phyloP scores from a whole-genome alignment of 2,113 vertebrate species.

The Limanda limanda region DNA sequence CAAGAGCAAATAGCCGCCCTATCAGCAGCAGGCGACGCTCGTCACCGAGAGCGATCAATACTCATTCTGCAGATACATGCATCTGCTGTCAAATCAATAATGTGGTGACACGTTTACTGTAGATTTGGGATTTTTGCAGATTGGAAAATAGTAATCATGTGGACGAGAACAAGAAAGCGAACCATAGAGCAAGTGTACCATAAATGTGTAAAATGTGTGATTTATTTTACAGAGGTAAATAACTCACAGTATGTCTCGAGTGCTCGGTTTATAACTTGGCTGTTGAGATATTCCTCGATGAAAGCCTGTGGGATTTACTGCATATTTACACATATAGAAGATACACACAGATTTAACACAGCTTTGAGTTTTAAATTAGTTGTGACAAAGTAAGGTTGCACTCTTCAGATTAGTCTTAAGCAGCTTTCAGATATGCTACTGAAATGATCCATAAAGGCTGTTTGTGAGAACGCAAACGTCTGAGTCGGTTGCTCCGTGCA shows the following conservation, averaged over 20 bases:
- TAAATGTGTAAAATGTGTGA: background rate
- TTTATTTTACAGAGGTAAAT: background rate
- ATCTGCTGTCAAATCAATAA: constrained; percentile 56
- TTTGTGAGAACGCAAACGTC: no score
- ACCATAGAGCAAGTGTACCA: constrained; percentile 1
- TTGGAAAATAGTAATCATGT: background rate
- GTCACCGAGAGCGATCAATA: constrained; percentile 43
- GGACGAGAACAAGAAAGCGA: constrained; percentile 5
- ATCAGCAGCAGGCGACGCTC: constrained; percentile 16
- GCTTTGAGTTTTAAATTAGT: background rate
- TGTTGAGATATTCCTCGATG: background rate
- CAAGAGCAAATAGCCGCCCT: constrained; percentile 19
- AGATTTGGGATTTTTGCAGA: constrained; percentile 29
- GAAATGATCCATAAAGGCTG: no score
- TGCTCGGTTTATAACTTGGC: background rate
- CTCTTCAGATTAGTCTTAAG: no score
- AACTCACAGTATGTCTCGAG: background rate
- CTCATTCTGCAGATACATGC: constrained; percentile 51
- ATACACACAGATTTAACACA: background rate
- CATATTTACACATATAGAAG: background rate
- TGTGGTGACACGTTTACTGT: constrained; percentile 37
- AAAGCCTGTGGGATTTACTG: background rate
- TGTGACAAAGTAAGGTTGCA: no score
- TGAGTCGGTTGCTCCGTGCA: no score
- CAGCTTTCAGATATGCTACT: no score